Conservation (phyloP, 2,797 vertebrate genomes). For the Sternotherus odoratus region DNA sequence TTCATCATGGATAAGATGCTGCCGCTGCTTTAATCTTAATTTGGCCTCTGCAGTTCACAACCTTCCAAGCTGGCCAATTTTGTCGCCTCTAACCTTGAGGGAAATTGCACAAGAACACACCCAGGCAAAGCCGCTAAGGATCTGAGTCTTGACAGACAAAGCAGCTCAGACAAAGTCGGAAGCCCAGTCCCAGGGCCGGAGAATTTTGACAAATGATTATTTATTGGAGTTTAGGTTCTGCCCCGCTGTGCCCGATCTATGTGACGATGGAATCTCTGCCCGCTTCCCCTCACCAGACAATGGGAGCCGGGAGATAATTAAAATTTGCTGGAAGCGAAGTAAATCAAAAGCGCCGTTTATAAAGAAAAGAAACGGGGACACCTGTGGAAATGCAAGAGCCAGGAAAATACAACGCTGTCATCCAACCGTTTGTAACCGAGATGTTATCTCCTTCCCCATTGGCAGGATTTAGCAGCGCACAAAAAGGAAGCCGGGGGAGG, state of each 20-base stretch:
- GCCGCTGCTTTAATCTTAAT: background rate
- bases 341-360: constrained; percentile 13
- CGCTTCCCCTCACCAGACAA: background rate
- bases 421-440: constrained; percentile 64
- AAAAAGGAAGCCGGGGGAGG: constrained; percentile 41
- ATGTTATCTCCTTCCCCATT: constrained; percentile 54
- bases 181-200: background rate
- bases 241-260: background rate
- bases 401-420: constrained; percentile 51
- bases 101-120: background rate
- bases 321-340: constrained; percentile 6
- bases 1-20: background rate
- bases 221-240: background rate
- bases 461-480: constrained; percentile 58
- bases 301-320: background rate
- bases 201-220: background rate
- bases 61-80: background rate
- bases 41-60: background rate
- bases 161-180: background rate
- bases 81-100: background rate
- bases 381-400: background rate
- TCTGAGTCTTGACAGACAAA: background rate
- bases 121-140: background rate
- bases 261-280: background rate
- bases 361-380: background rate